A percentile compares a stretch with the other conserved stretches of the same genome.
phyloP scores from a whole-genome alignment of 2,113 vertebrate genomes.

The Tautogolabrus adspersus region DNA sequence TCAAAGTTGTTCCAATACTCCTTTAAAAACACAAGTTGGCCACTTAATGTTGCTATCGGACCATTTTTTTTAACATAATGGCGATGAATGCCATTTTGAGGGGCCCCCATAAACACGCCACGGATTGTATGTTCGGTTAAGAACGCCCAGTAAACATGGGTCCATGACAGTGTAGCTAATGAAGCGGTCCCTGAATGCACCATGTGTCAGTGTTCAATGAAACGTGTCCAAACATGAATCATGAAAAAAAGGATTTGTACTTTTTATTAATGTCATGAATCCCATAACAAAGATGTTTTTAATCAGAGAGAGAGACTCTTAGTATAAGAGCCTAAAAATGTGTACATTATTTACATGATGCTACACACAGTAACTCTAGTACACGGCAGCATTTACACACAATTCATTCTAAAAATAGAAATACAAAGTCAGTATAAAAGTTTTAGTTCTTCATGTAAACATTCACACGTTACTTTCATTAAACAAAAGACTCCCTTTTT shows the following conservation, averaged over 20 bases:
- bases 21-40: too few relatives aligned
- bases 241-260: slow-evolving; percentile 52
- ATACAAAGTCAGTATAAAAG: slow-evolving; percentile 59
- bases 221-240: neutral
- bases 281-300: slow-evolving; percentile 67
- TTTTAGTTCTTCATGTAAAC: slow-evolving; percentile 76
- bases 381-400: slow-evolving; percentile 74
- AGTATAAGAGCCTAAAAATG: slow-evolving; percentile 75
- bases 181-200: too few relatives aligned
- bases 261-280: slow-evolving; percentile 80
- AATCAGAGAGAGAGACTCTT: slow-evolving; percentile 72
- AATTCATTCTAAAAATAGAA: slow-evolving; percentile 66
- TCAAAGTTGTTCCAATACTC: too few relatives aligned
- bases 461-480: slow-evolving; percentile 71
- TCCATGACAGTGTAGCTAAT: too few relatives aligned
- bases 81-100: too few relatives aligned
- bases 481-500: slow-evolving; percentile 44
- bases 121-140: too few relatives aligned
- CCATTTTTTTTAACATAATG: too few relatives aligned
- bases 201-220: too few relatives aligned
- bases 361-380: slow-evolving; percentile 55
- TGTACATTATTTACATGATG: slow-evolving; percentile 78
- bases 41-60: too few relatives aligned
- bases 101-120: too few relatives aligned
- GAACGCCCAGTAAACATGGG: too few relatives aligned